These are phyloP conservation scores for Ectemnius cavifrons DNA, from an alignment of 2,888 invertebrate genomes.

Conservation along the genomic window DNA sequence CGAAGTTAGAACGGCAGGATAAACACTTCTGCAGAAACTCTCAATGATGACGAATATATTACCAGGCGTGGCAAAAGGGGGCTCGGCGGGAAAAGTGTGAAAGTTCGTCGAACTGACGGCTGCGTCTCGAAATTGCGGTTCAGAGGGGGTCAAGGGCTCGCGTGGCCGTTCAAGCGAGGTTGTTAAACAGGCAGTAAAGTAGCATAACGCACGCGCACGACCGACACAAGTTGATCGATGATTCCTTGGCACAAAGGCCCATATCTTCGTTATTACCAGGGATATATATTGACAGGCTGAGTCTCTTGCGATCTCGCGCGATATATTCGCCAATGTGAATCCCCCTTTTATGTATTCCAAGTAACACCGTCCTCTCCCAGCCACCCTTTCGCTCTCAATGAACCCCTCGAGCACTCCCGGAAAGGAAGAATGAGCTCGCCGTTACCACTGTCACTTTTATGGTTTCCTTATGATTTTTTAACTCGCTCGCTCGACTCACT, in stretches of 20 bases:
- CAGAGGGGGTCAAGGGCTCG: constrained; percentile 47
- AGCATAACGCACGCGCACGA: constrained; percentile 34
- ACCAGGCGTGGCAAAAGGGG: no score
- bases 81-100: constrained; percentile 5
- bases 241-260: constrained; percentile 58
- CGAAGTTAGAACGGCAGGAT: no score
- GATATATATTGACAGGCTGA: constrained; percentile 33
- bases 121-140: constrained; percentile 45
- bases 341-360: constrained; percentile 27
- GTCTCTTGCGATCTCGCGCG: not conserved
- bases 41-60: no score
- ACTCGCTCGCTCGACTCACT: constrained; percentile 10
- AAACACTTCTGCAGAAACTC: no score
- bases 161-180: constrained; percentile 44
- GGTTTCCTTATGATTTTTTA: constrained; percentile 32
- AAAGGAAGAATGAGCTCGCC: constrained; percentile 13
- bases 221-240: constrained; percentile 56
- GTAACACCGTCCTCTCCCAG: not conserved
- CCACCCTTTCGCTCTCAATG: not conserved
- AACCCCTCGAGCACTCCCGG: not conserved
- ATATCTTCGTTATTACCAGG: constrained; percentile 55
- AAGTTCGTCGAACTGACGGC: constrained; percentile 44
- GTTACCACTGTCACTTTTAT: constrained; percentile 18
- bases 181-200: constrained; percentile 58
- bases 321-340: not conserved